Conservation (phyloP, 2,797 vertebrate genomes). For the Monodelphis domestica region DNA sequence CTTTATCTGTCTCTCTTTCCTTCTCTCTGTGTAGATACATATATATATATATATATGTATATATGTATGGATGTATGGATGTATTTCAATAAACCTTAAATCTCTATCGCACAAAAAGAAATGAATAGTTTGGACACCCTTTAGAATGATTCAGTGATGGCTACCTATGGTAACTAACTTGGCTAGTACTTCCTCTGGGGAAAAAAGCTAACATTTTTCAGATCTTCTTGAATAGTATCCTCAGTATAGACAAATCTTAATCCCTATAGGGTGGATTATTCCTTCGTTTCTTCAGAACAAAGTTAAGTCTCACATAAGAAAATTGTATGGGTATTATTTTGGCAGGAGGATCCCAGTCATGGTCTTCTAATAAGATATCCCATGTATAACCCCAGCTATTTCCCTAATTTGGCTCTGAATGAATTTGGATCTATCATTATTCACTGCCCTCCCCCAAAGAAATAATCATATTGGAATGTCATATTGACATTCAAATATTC, state of each 20-base stretch:
- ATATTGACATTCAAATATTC: slow-evolving; percentile 65
- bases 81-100: background rate
- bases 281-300: background rate
- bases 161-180: background rate
- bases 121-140: background rate
- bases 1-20: too few relatives aligned
- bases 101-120: background rate
- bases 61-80: too few relatives aligned
- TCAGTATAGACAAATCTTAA: background rate
- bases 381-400: background rate
- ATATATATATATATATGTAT: too few relatives aligned
- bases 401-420: background rate
- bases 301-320: background rate
- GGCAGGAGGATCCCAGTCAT: too few relatives aligned
- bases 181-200: background rate
- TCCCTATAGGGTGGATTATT: background rate
- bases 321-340: background rate
- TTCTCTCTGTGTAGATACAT: too few relatives aligned
- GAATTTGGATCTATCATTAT: background rate
- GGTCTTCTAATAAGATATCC: background rate
- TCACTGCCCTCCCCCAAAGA: background rate
- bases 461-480: slow-evolving; percentile 73
- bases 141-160: background rate
- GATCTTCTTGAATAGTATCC: background rate
- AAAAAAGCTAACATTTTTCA: background rate